Base-by-base conservation (phyloP, 1,140 invertebrate genomes). In the Drosophila carrolli region DNA sequence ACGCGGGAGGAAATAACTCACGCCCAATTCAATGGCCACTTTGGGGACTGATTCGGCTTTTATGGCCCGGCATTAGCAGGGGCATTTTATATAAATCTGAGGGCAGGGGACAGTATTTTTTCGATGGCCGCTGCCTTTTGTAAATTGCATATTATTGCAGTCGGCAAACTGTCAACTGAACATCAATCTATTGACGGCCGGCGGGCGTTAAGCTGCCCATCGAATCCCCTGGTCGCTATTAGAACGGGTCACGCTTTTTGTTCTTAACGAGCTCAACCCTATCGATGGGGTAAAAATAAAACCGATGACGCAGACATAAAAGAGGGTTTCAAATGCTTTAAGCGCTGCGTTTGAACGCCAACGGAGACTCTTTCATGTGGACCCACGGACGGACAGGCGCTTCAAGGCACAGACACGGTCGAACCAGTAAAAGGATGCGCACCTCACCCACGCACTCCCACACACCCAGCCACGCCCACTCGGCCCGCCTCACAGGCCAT, bases 221-320 rank as follows among this genome's bases (percentile, higher is more conserved):
- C 61, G 83, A 83, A 89, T 76, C 81, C 78, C 68, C 44, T 58
- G 74, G 78, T 51, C 67, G 60, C 65, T 61, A 54, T 78, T 78
- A 72, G 79, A 76, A 76, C 50, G 71, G 65, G 66, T 61, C 75
- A 77, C 75, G 83, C 56, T 88, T 88, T 88, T 82, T 77, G 73
- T 83, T 48, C 67, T 83, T 84, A 84, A 84, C 81, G 77, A 84
- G 81, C 77, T 81, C 61, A 62, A 67, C 73, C 77, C 77, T 50
- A 51, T 72, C 38, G 65, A 48, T 44, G 47, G 61, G 61, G 9
- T 40, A 58, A 50, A 70, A 70, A 47, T 32, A 68, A 60, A 84
- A 86, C 67, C 65, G 76, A 83, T 89, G 84, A 79, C 67, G 76
- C 83, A 88, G 79, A 88, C 75, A 83, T 61, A 88, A 86, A 89